Percentiles rank a stretch among this genome's conserved stretches.
phyloP scores from a whole-genome alignment of 2,113 vertebrate genomes.

The Hucho hucho region DNA sequence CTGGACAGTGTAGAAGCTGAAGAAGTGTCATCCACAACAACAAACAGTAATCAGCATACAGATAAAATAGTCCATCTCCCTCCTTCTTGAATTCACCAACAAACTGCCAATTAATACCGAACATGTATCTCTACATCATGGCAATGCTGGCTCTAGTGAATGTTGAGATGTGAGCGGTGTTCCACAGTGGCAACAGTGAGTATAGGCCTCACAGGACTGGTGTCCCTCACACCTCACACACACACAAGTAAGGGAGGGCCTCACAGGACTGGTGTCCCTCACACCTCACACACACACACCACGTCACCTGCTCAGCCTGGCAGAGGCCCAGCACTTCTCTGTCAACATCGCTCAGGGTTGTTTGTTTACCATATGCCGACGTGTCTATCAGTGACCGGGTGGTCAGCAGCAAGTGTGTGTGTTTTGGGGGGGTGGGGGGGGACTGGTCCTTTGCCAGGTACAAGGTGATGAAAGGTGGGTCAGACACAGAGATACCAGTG shows the following conservation, averaged over 20 bases:
- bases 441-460: neutral
- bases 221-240: neutral
- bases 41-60: neutral
- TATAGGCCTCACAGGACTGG: neutral
- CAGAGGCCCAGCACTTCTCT: conserved; percentile 10
- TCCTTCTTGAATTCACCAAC: neutral
- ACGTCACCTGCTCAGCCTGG: conserved; percentile 4
- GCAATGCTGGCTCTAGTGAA: neutral
- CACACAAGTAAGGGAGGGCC: neutral
- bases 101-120: neutral
- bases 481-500: neutral
- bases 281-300: neutral
- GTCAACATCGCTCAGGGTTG: conserved; percentile 34
- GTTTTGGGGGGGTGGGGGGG: neutral
- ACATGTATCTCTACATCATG: neutral
- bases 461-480: neutral
- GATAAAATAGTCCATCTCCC: neutral
- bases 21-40: neutral
- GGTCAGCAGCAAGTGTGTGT: conserved; percentile 6
- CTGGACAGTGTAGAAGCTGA: neutral
- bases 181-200: neutral
- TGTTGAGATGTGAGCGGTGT: neutral
- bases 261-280: neutral
- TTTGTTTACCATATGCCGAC: conserved; percentile 41
- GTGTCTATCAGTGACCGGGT: conserved; percentile 26